Evolutionary conservation across 2,113 vertebrate genomes (phyloP).

Genomic region (Thermophis baileyi): DNA sequence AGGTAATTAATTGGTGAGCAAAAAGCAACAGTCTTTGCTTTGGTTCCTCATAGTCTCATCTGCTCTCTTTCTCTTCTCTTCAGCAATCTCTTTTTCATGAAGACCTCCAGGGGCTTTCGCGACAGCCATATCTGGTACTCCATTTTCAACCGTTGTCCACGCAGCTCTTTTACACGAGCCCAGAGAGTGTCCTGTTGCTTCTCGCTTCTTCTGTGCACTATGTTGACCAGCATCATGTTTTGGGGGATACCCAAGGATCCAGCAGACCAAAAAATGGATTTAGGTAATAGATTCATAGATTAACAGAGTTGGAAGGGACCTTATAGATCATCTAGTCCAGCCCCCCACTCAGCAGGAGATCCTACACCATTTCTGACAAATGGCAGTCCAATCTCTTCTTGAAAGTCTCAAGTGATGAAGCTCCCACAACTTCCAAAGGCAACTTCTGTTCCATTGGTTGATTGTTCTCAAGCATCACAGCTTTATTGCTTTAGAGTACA

Average conservation of each 20-base stretch:
- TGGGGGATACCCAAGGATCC: constrained; percentile 92
- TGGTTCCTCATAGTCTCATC: not conserved
- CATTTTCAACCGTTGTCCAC: constrained; percentile 81
- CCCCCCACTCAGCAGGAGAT: no score
- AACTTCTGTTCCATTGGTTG: no score
- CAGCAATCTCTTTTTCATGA: constrained; percentile 92
- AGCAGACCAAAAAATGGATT: constrained; percentile 92
- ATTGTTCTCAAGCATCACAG: not conserved
- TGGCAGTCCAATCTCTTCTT: no score
- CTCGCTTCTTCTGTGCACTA: constrained; percentile 92
- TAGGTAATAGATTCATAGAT: constrained; percentile 81
- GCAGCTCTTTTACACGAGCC: constrained; percentile 86
- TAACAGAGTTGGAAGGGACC: no score
- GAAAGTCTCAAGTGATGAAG: no score
- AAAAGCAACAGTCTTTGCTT: not conserved
- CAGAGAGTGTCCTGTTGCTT: constrained; percentile 94
- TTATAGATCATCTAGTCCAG: no score
- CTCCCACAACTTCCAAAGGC: no score
- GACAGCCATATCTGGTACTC: constrained; percentile 95
- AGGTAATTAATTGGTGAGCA: not conserved
- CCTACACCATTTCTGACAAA: no score
- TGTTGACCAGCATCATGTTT: constrained; percentile 96
- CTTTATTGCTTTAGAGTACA: not conserved
- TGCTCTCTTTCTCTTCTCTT: not conserved
- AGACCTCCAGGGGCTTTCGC: constrained; percentile 87